Conservation (phyloP, 2,888 invertebrate species). For the Dasypolia templi region DNA sequence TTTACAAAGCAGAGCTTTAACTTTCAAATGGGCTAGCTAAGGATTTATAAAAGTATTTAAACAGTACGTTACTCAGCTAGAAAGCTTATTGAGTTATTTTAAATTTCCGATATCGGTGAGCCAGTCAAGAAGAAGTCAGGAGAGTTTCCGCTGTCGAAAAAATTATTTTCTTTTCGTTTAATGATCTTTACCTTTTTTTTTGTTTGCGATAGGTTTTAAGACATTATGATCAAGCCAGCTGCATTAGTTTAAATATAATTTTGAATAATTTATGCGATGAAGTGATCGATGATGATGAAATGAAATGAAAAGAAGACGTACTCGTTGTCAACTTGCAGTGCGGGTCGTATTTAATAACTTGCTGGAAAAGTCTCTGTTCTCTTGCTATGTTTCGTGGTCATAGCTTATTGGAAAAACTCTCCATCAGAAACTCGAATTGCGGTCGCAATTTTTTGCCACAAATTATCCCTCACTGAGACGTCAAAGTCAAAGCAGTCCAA, state of each 20-base stretch:
- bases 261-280: background rate
- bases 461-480: constrained; percentile 8
- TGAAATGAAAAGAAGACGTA: background rate
- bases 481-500: constrained; percentile 27
- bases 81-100: background rate
- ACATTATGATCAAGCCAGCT: background rate
- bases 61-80: background rate
- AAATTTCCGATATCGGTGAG: constrained; percentile 5
- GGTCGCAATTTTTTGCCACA: constrained; percentile 8
- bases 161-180: constrained; percentile 4
- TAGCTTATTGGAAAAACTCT: constrained; percentile 11
- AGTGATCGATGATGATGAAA: background rate
- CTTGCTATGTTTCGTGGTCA: background rate
- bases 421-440: background rate
- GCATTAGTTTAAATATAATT: background rate
- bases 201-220: background rate
- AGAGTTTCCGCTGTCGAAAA: background rate
- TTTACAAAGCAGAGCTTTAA: background rate
- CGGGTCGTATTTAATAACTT: background rate
- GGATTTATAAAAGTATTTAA: constrained; percentile 8
- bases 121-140: background rate
- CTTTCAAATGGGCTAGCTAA: constrained; percentile 4
- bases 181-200: background rate
- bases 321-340: background rate
- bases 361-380: background rate